These are phyloP conservation scores for Schizopygopsis malacanthus DNA, from an alignment of 2,797 vertebrate species.

Conservation along the genomic window DNA sequence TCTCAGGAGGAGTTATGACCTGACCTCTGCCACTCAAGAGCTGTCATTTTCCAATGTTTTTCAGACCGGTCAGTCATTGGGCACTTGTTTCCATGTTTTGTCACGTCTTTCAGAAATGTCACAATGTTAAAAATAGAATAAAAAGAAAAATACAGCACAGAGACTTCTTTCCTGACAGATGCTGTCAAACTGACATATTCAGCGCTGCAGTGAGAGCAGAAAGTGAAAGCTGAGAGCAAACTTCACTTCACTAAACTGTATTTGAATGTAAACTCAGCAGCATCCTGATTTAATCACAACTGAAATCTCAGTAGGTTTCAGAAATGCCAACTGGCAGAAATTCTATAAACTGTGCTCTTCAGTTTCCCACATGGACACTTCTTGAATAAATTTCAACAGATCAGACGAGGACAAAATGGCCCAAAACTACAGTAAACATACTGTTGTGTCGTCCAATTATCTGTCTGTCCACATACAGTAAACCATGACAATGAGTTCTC, in stretches of 20 bases:
- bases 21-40: not conserved
- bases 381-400: not conserved
- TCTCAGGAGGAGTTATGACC: not conserved
- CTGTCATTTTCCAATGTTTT: not conserved
- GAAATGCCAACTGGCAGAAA: not conserved
- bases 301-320: not conserved
- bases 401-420: not conserved
- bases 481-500: no score
- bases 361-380: not conserved
- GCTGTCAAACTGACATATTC: not conserved
- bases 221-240: not conserved
- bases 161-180: not conserved
- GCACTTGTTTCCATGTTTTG: not conserved
- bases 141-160: conserved; percentile 10
- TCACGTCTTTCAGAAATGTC: not conserved
- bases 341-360: not conserved
- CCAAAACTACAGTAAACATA: not conserved
- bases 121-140: conserved; percentile 12
- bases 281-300: conserved; percentile 2
- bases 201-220: not conserved
- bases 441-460: no score
- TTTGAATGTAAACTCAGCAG: not conserved
- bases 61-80: not conserved
- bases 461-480: not conserved
- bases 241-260: not conserved